Base-by-base conservation (phyloP, 2,113 vertebrate genomes). In the Cyprinodon tularosa region DNA sequence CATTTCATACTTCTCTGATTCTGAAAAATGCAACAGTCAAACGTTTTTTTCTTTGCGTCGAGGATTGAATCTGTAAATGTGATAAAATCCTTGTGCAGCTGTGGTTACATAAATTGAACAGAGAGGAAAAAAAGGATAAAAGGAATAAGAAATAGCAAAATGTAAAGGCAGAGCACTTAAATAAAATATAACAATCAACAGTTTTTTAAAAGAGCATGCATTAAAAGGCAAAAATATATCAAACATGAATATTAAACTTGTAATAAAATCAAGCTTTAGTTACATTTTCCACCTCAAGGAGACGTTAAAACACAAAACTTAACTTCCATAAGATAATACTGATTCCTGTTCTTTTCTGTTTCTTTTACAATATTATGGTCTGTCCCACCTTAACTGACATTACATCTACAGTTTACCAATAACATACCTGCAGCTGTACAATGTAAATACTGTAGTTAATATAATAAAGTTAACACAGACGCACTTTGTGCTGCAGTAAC, bases 191-290 rank as follows among this genome's bases (percentile, higher is more conserved):
- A 15, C 13, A 39, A 29, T 4, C 29, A 29, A 22, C 22, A 47
- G 12, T 3, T 45, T 48, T 77, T 59, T 5, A 50, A 40, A 39
- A 62, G 7, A 63, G 36, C 76, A 69, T 72, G 77, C 68, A 74
- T 17, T 37, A 70, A 65, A 63, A 74, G 50, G 36, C 64, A 68
- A 62, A 59, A 20, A 42, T n/a, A 29, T 10, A 39, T 53, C 17
- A 62, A 20, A 11, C 44, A 75, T 0, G 38, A 61, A n/a, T 67
- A 67, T 40, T 57, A 60, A 75, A 53, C 60, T 3, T 36, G 42
- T 10, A 40, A 37, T 15, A 12, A 4, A 15, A 50, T 71, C 70
- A 61, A 63, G 62, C 17, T 36, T 77, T 4, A 60, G 64, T 14
- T 13, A n/a, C 8, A 12, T 40, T 38, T 71, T 37, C 13, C 29